Base-by-base conservation (phyloP, 2,888 invertebrate species). In the Megamerina dolium region DNA sequence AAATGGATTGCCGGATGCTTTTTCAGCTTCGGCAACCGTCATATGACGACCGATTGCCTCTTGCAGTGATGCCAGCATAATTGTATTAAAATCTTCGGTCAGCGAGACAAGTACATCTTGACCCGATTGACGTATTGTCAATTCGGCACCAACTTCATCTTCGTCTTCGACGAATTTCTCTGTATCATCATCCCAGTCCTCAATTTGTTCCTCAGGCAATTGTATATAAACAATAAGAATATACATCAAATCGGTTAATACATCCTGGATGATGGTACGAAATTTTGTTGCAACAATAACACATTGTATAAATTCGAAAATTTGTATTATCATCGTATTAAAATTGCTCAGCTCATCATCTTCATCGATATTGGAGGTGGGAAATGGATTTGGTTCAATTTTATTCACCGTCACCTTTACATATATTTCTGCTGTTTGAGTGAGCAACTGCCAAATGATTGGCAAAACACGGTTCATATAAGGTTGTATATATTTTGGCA, bases 91-190 rank as follows among this genome's bases (percentile, higher is more conserved):
- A 56, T 79, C 78, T 39, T 74, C 71, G 33, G 73, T 72, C 27
- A 79, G 61, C 3, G 68, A 64, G 59, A 72, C 60, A 9, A 83
- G 60, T 27, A 82, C 72, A 65, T 82, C 82, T 43, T 79, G 78
- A 2, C 81, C 82, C 1, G 81, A 80, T 49, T 82, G 75, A 43
- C 83, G 73, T 33, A 83, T 80, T 14, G 81, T 80, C 49, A 80
- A 76, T 17, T 78, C 76, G 46, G 75, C 78, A 1, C 77, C 77
- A 31, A 75, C 75, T 47, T 80, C 78, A 57, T 82, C 81, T 56
- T 83, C 83, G 57, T 83, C 82, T 54, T 82, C 82, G 5, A 83
- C 78, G 68, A 81, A 83, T 57, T 78, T 78, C 58, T 80, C 81
- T 0, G 81, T 78, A 68, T 79, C 79, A 16, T 72, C 73, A 31